Percentiles rank a stretch among this genome's conserved stretches.
Conservation (phyloP, 2,888 invertebrate species). For the Pyrrhosoma nymphula region DNA sequence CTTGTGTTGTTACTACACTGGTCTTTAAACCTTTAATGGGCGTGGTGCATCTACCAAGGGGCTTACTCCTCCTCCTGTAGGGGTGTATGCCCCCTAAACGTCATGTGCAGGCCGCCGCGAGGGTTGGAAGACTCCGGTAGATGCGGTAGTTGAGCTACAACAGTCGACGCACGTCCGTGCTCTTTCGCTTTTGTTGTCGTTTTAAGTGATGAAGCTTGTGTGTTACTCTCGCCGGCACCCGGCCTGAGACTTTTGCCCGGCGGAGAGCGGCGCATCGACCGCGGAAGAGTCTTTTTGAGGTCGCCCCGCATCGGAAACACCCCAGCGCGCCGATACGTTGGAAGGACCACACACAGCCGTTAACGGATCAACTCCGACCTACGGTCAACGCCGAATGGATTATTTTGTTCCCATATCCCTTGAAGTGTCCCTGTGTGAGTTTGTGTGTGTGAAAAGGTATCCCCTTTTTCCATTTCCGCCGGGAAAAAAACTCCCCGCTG, state of each 20-base stretch:
- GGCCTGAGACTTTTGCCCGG: neutral
- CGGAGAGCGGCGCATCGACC: neutral
- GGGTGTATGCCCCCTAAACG: neutral
- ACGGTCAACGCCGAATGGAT: no score
- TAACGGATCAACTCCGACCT: no score
- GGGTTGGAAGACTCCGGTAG: neutral
- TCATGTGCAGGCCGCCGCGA: neutral
- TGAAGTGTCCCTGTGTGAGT: no score
- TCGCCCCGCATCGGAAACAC: neutral
- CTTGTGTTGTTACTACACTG: neutral
- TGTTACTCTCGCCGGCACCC: neutral
- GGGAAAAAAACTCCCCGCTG: neutral
- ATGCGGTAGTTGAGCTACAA: no score
- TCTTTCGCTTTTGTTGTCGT: neutral
- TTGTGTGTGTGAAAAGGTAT: neutral
- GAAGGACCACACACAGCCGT: neutral
- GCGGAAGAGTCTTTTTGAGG: neutral
- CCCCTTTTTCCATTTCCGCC: neutral
- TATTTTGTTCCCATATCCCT: no score
- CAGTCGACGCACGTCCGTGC: neutral
- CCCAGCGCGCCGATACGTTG: neutral
- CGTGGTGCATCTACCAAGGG: neutral
- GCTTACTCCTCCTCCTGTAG: neutral
- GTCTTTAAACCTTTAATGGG: neutral
- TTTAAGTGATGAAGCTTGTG: neutral